Evolutionary conservation across 2,113 vertebrate genomes (phyloP), one percentile per base, ranked within the genome.

Genomic region (Nicator chloris): DNA sequence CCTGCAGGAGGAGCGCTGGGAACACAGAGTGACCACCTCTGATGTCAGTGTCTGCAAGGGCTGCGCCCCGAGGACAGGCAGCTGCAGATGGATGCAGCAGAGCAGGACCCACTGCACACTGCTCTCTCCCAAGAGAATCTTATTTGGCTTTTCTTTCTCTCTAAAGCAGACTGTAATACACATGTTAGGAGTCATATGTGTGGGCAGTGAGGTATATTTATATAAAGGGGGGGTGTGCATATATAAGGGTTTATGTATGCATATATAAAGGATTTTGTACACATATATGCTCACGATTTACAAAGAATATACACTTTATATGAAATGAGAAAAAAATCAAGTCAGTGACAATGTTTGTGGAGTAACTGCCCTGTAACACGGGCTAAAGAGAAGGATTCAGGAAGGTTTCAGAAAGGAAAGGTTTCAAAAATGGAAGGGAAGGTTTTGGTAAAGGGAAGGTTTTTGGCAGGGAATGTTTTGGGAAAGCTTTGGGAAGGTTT

Each of bases 21-120:
- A 19, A 21, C 20, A 72, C 54, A 12, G 4, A 30, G 13, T 2
- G 4, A 10, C n/a, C 33, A 4, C 15, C 31, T 54, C 26, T 5
- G 2, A 11, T 12, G 35, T 20, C 27, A 21, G 39, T 3, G 2
- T 17, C 19, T 4, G 19, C 23, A 53, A 21, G 7, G 1, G 2
- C 33, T 39, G 20, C 0, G 0, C 16, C 12, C 28, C 4, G 3
- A 31, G 12, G 15, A 53, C 8, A 1, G 8, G 30, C 42, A 50
- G 51, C 40, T 57, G 54, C 56, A 15, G 47, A 17, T 4, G 8
- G 53, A 39, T n/a, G 60, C 65, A n/a, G 8, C 1, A 2, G 21
- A 42, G 37, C 0, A 2, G n/a, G 39, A 20, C 19, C 33, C 18
- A 2, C 16, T 28, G 13, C 30, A 18, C 12, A 4, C 5, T 7